Percentiles rank a stretch among this genome's conserved stretches.
Evolutionary conservation across 2,888 invertebrate genomes (phyloP).

Genomic region (Drosophila aldrichi): DNA sequence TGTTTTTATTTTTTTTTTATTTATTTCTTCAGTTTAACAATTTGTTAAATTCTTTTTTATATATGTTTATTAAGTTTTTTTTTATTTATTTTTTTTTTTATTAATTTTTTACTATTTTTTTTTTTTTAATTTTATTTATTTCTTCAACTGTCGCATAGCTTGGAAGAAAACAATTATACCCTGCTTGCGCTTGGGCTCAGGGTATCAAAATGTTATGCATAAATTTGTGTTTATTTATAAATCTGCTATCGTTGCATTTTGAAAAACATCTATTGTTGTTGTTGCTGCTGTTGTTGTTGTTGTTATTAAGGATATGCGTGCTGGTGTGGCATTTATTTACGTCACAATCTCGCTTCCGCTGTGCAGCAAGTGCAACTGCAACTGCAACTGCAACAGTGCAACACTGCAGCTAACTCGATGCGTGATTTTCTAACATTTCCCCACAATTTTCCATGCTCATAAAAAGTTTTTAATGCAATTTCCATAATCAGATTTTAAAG

Average conservation of each 20-base stretch:
- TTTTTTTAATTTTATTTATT: too few species aligned
- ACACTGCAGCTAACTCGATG: constrained; percentile 63
- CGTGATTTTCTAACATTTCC: constrained; percentile 74
- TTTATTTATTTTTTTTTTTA: too few species aligned
- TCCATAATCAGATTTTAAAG: constrained; percentile 72
- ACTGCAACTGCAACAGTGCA: constrained; percentile 24
- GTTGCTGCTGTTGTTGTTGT: constrained; percentile 14
- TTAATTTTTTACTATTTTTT: too few species aligned
- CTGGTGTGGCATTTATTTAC: constrained; percentile 66
- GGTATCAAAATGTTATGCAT: constrained; percentile 21
- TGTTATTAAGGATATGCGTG: constrained; percentile 64
- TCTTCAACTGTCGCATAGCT: too few species aligned
- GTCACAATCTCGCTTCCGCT: constrained; percentile 75
- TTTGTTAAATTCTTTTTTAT: too few species aligned
- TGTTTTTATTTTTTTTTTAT: too few species aligned
- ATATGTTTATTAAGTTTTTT: too few species aligned
- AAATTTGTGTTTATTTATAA: constrained; percentile 56
- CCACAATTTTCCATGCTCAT: constrained; percentile 57
- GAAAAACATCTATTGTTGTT: constrained; percentile 30
- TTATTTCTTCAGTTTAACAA: too few species aligned
- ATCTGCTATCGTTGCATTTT: constrained; percentile 40
- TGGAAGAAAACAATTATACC: background rate
- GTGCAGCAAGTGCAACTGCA: constrained; percentile 45
- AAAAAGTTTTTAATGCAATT: constrained; percentile 78
- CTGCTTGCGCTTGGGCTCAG: background rate